Evolutionary conservation across 2,113 vertebrate species (phyloP), one percentile per base, ranked within the genome.

Genomic region (Brachionichthys hirsutus): DNA sequence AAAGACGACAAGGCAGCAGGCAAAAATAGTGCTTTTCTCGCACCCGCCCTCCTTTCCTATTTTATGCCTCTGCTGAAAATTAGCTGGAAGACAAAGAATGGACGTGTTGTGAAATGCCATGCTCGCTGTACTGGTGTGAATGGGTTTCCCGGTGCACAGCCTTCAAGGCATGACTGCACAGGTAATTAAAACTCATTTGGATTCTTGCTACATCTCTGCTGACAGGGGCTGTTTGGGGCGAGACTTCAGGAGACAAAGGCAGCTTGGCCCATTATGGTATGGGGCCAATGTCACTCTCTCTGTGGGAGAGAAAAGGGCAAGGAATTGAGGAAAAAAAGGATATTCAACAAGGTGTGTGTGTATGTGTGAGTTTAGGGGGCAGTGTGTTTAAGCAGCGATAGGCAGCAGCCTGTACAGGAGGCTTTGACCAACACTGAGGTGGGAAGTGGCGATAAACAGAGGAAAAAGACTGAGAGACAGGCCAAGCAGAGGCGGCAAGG

Each of bases 111-210:
- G 55, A 81, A 77, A 81, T 80, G 83, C 75, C 76, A 77, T 59
- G 82, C 75, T 73, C 64, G 80, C 78, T 82, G 78, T 83, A 70
- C 56, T 56, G n/a, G 47, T 65, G 53, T 74, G 78, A 58, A 60
- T 85, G 81, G 77, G 80, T 87, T 86, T 88, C 90, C 83, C 77
- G 75, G 77, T 79, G 78, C 78, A 72, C 38, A 64, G 84, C 85
- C 84, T 81, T 70, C 71, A 65, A 85, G 87, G 85, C 81, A 78
- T 80, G 80, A 84, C 81, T 85, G 85, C 78, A 80, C 86, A 85
- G 89, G 87, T 90, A 88, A 89, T 91, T 90, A 90, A 90, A 85
- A 62, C 81, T 80, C 67, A 84, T 85, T 81, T 85, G 73, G 75
- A 81, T 81, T 82, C 75, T 73, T 81, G 77, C 62, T 82, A 61